Evolutionary conservation across 2,797 vertebrate species (phyloP).

Genomic region (Dipus sagitta): DNA sequence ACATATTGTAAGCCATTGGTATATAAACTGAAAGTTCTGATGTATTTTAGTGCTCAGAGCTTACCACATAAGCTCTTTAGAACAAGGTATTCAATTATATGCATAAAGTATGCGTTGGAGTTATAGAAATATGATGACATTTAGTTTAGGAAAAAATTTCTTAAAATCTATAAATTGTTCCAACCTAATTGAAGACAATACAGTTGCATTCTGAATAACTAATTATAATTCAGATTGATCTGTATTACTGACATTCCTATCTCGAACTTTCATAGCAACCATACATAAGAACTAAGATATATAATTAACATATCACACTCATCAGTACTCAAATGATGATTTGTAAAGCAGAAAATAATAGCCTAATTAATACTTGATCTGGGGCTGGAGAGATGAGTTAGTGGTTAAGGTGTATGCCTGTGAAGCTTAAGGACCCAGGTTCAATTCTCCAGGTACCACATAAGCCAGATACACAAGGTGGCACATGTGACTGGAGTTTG

Average conservation of each 20-base stretch:
- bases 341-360: slow-evolving; percentile 45
- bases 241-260: slow-evolving; percentile 18
- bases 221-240: slow-evolving; percentile 50
- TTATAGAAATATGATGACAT: slow-evolving; percentile 41
- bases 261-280: slow-evolving; percentile 21
- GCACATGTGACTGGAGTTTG: no score
- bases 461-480: no score
- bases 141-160: slow-evolving; percentile 56
- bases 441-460: no score
- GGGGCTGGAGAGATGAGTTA: no score
- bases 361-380: slow-evolving; percentile 45
- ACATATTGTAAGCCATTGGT: slow-evolving; percentile 44
- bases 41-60: not conserved
- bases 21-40: slow-evolving; percentile 29
- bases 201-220: not conserved
- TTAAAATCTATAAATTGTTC: slow-evolving; percentile 31
- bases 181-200: slow-evolving; percentile 31
- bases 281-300: slow-evolving; percentile 47
- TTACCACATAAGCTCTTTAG: slow-evolving; percentile 15
- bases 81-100: slow-evolving; percentile 18
- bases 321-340: slow-evolving; percentile 15
- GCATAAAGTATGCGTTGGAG: not conserved
- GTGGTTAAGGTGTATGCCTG: no score
- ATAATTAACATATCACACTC: slow-evolving; percentile 44
- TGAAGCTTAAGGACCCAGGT: no score